A percentile compares a stretch with the other conserved stretches of the same genome.
Conservation (phyloP, 2,888 invertebrate species). For the Zygothrica quintamaculata region DNA sequence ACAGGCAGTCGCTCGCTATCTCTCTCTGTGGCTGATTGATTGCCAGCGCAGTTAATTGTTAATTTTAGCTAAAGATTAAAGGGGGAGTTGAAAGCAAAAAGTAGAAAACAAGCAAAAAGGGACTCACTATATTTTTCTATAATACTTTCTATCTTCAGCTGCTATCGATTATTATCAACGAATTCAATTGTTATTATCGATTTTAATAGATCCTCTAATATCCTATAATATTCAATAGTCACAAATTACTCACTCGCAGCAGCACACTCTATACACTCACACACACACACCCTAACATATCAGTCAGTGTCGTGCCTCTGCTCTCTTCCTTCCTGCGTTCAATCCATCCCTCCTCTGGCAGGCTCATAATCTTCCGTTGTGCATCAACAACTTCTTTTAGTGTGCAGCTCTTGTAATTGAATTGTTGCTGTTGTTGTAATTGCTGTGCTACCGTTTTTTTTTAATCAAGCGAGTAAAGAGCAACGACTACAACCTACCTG, state of each 20-base stretch:
- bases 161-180: too few species aligned
- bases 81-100: too few species aligned
- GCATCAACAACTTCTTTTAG: constrained; percentile 29
- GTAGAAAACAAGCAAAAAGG: too few species aligned
- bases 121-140: too few species aligned
- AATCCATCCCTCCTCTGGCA: background rate
- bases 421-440: constrained; percentile 79
- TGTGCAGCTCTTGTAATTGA: constrained; percentile 66
- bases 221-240: background rate
- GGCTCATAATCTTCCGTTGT: constrained; percentile 37
- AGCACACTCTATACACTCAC: too few species aligned
- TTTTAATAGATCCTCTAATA: too few species aligned
- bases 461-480: constrained; percentile 63
- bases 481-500: constrained; percentile 22
- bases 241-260: background rate
- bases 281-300: constrained; percentile 3
- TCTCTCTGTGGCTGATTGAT: too few species aligned
- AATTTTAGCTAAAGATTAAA: too few species aligned
- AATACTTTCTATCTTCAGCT: too few species aligned
- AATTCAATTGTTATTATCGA: too few species aligned
- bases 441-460: constrained; percentile 79
- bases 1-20: too few species aligned
- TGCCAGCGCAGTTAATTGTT: too few species aligned
- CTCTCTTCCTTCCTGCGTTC: background rate
- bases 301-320: constrained; percentile 1